Base-by-base conservation (phyloP, 2,888 invertebrate species). In the Synanthedon andrenaeformis region DNA sequence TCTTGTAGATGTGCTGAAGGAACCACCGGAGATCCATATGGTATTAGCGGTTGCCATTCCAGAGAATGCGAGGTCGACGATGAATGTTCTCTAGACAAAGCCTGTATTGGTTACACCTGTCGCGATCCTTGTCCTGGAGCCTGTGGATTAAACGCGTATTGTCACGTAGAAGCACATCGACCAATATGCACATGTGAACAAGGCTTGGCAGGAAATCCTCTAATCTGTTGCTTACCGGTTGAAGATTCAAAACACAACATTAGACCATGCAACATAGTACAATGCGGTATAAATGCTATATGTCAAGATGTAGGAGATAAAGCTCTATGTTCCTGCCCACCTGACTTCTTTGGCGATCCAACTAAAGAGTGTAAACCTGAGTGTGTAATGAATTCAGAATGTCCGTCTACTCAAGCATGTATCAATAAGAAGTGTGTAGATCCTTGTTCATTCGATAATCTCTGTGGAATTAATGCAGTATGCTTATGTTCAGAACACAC, bases 321-420 rank as follows among this genome's bases (percentile, higher is more conserved):
- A 62, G 93, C 94, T 13, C 90, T 94, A 23, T 96, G 96, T 73
- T 92, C 92, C 0, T 96, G 96, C 69, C 80, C 92, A 51, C 89
- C 92, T 8, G 92, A 93, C 57, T 95, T 93, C 70, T 79, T 91
- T 56, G 96, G 96, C 10, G 93, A 96, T 82, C 95, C 96, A 3
- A 91, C 91, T 59, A 80, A 89, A 53, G 94, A 93, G 62, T 96
- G 92, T 71, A 90, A 90, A 69, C 93, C 94, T 23, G 94, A 95
- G 81, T 94, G 95, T 75, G 88, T 91, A n/a, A 90, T 93, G 65
- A 95, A 95, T 75, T 92, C 94, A 0, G 95, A 96, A 65, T 96
- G 96, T 75, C 87, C 91, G 11, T 79, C 90, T 3, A 89, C 92
- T 62, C 91, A 92, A 72, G 91, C 94, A 13, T 96, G 96, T 71